phyloP scores from a whole-genome alignment of 2,113 vertebrate genomes.

The Xenopus borealis region DNA sequence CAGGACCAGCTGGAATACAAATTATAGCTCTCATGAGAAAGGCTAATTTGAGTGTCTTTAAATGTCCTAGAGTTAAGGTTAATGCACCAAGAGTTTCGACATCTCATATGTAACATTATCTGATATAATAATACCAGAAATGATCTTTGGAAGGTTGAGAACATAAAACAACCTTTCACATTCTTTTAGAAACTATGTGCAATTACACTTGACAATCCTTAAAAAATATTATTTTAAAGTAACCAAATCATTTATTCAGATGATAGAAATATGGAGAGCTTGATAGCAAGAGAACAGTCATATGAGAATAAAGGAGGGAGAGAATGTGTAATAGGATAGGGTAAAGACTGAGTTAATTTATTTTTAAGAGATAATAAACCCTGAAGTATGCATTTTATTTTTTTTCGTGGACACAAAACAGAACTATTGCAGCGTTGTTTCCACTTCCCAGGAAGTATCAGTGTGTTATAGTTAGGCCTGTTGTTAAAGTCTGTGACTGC shows the following conservation, averaged over 20 bases:
- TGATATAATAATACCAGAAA: slow-evolving; percentile 8
- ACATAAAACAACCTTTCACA: background rate
- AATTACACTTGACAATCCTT: background rate
- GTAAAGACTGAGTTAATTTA: too few relatives aligned
- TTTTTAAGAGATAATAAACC: too few relatives aligned
- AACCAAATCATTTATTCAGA: background rate
- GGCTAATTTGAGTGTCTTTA: slow-evolving; percentile 46
- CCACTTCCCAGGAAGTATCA: too few relatives aligned
- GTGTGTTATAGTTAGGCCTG: too few relatives aligned
- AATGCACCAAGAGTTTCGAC: slow-evolving; percentile 48
- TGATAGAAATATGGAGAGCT: background rate
- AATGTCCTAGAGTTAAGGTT: slow-evolving; percentile 53
- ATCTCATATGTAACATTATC: slow-evolving; percentile 41
- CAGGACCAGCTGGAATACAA: slow-evolving; percentile 49
- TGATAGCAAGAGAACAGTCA: background rate
- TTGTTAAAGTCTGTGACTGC: too few relatives aligned
- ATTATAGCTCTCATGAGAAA: slow-evolving; percentile 46
- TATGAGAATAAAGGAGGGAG: too few relatives aligned
- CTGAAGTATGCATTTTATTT: too few relatives aligned
- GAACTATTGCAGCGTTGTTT: too few relatives aligned
- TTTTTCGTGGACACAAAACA: too few relatives aligned
- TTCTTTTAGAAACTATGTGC: background rate
- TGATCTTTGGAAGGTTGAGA: slow-evolving; percentile 1
- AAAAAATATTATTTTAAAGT: slow-evolving; percentile 3
- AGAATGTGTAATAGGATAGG: too few relatives aligned